Evolutionary conservation across 1,140 invertebrate species (phyloP).

Genomic region (Pantala flavescens): DNA sequence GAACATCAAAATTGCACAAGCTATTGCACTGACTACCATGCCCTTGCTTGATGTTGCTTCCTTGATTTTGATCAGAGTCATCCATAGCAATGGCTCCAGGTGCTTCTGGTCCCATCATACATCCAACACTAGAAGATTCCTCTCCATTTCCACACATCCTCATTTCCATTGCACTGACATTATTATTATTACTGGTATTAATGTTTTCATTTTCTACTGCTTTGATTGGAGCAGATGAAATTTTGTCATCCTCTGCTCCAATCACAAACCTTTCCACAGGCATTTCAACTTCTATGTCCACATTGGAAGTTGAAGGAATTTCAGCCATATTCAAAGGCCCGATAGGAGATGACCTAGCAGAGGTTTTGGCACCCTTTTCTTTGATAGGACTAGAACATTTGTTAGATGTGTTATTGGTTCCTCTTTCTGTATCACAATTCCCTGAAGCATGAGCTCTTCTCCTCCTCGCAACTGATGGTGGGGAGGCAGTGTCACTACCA

Average conservation of each 20-base stretch:
- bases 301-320: neutral
- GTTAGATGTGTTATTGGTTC: neutral
- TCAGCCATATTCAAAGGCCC: neutral
- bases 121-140: neutral
- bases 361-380: neutral
- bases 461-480: neutral
- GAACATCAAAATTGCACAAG: neutral
- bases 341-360: neutral
- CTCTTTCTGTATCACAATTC: neutral
- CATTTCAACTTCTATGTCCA: neutral
- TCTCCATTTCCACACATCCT: neutral
- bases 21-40: neutral
- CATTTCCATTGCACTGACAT: neutral
- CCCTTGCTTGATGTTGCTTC: neutral
- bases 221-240: neutral
- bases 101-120: neutral
- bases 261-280: neutral
- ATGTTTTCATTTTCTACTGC: neutral
- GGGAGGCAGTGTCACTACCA: neutral
- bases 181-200: neutral
- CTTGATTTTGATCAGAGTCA: neutral
- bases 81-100: neutral
- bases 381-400: neutral
- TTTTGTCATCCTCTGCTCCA: neutral
- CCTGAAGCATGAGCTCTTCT: neutral